Evolutionary conservation across 53 echinoderm and acorn worm genomes (phyloP).

Genomic region (Astropecten irregularis): DNA sequence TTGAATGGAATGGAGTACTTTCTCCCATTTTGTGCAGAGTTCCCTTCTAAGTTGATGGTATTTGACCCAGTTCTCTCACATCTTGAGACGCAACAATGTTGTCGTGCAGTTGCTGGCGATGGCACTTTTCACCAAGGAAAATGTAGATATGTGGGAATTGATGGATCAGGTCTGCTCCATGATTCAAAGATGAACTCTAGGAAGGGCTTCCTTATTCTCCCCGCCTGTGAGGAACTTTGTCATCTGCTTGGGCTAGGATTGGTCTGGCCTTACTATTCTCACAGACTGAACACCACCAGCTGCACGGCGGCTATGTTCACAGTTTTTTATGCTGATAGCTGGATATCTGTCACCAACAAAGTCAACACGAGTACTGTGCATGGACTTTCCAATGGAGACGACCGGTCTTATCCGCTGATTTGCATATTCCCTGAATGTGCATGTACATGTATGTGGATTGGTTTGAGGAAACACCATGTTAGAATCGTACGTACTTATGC

Average conservation of each 20-base stretch:
- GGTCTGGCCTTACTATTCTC: not conserved
- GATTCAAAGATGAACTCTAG: conserved; percentile 13
- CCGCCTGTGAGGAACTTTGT: conserved; percentile 40
- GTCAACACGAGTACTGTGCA: conserved; percentile 7
- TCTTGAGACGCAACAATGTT: too few relatives aligned
- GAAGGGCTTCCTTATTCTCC: conserved; percentile 36
- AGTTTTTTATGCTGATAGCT: conserved; percentile 54
- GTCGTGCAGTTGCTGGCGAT: too few relatives aligned
- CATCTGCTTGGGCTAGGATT: conserved; percentile 43
- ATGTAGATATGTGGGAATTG: too few relatives aligned
- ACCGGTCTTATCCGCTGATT: not conserved
- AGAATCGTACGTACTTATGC: not conserved
- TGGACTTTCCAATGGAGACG: not conserved
- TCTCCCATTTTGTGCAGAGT: not conserved
- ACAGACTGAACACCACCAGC: conserved; percentile 31
- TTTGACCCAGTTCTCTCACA: not conserved
- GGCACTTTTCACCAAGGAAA: too few relatives aligned
- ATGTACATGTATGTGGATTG: not conserved
- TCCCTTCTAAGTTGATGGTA: not conserved
- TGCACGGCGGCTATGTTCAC: conserved; percentile 56
- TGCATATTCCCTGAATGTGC: conserved; percentile 11
- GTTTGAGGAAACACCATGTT: not conserved
- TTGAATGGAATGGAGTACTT: not conserved
- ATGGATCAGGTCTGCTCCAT: conserved; percentile 4
- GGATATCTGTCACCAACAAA: conserved; percentile 64